Evolutionary conservation across 2,113 vertebrate species (phyloP).

Genomic region (Pan paniscus): DNA sequence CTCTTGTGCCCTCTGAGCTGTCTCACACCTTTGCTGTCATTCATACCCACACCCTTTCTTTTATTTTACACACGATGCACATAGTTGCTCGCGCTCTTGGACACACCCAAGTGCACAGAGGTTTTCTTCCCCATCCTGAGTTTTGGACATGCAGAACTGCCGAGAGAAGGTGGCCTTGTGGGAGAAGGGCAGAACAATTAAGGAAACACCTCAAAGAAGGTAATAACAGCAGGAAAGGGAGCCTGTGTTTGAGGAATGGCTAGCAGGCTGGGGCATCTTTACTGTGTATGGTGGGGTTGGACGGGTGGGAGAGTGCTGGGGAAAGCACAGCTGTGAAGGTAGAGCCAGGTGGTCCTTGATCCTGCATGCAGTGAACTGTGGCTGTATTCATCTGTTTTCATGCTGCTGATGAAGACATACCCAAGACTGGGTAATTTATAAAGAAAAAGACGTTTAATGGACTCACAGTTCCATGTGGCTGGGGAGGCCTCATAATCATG

Average conservation of each 20-base stretch:
- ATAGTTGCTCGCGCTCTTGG: neutral
- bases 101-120: neutral
- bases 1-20: neutral
- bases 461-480: too few species aligned
- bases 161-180: neutral
- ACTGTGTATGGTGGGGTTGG: rapidly evolving
- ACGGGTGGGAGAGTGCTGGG: rapidly evolving
- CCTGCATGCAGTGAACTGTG: neutral
- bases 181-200: neutral
- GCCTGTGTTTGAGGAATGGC: neutral
- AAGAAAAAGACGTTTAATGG: too few species aligned
- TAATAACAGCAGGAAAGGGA: neutral
- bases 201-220: neutral
- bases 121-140: neutral
- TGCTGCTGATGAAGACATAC: too few species aligned
- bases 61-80: neutral
- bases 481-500: too few species aligned
- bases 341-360: neutral
- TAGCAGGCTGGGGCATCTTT: neutral
- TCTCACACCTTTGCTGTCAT: neutral
- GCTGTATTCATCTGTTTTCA: neutral
- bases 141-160: neutral
- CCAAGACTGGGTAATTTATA: too few species aligned
- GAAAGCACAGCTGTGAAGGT: neutral
- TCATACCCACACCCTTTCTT: neutral